Base-by-base conservation (phyloP, 2,113 vertebrate genomes). In the Halcyon malimbica region DNA sequence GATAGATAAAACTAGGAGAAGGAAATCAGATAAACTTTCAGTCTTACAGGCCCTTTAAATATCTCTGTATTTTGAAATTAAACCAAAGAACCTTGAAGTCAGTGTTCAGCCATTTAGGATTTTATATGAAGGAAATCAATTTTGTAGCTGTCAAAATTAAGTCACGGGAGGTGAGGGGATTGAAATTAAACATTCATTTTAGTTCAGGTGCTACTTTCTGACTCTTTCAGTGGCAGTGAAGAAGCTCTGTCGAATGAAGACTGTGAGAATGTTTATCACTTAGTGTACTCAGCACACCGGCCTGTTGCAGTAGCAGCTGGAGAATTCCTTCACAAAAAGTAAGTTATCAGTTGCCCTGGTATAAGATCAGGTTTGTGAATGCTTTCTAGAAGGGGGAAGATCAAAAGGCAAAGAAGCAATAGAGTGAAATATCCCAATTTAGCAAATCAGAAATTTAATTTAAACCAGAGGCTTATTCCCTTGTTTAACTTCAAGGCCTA, bases 261-360 rank as follows among this genome's bases (percentile, higher is more conserved):
- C 98, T 99, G 99, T 94, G 99, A 99, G 98, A 99, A 99, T 56
- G 99, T 99, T 77, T 99, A 99, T 97, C 99, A 99, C 96, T 98
- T 99, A 96, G 99, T 99, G 10, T 99, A 99, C 96, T 99, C 99
- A 2, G 99, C 99, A 83, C 99, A 99, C 95, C 98, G 99, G 19
- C 99, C 99, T 10, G 99, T 99, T 80, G 99, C 99, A 21, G 99
- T 99, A 19, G 99, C 99, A 67, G 99, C 99, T 73, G 99, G 99
- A 94, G 99, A 99, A 86, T 99, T 99, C 87, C 98, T 99, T 89
- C 99, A 99, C 96, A 99, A 99, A 97, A 99, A 99, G 99, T 99
- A 96, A 98, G 99, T 90, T 70, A 21, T 44, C 12, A 2, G 1
- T 56, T 78, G 26, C 53, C 26, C 31, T 85, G 62, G 31, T 42